phyloP scores from a whole-genome alignment of 2,888 invertebrate genomes.

The Odontocolon sp. region DNA sequence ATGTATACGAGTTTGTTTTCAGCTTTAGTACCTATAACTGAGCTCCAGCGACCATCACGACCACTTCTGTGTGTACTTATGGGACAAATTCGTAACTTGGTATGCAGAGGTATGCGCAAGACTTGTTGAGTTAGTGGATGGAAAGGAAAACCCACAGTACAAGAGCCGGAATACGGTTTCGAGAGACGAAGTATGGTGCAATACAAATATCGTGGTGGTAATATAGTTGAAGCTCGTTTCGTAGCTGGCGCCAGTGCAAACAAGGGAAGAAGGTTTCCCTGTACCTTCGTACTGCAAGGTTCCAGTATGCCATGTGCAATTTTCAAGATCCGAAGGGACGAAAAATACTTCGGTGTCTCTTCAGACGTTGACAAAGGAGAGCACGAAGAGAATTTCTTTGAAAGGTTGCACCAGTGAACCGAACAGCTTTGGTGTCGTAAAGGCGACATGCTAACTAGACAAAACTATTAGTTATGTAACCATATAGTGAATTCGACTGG shows the following conservation, averaged over 20 bases:
- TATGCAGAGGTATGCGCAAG: not conserved
- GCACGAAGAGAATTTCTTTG: not conserved
- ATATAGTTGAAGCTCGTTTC: not conserved
- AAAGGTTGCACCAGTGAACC: not conserved
- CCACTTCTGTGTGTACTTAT: not conserved
- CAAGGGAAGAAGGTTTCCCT: conserved; percentile 2
- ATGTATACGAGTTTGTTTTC: conserved; percentile 45
- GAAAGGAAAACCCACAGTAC: too few relatives aligned
- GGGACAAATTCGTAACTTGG: not conserved
- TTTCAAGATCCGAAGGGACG: too few relatives aligned
- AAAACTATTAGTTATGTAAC: too few relatives aligned
- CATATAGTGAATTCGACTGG: too few relatives aligned
- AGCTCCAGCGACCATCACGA: conserved; percentile 2
- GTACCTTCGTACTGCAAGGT: not conserved
- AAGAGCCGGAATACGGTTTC: conserved; percentile 16
- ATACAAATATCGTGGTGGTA: not conserved
- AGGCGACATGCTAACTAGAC: too few relatives aligned
- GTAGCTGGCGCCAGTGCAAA: not conserved
- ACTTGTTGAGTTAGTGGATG: too few relatives aligned
- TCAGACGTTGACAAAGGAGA: not conserved
- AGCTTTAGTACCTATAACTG: conserved; percentile 30
- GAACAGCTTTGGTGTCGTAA: not conserved
- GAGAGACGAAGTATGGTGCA: too few relatives aligned
- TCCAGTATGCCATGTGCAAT: not conserved
- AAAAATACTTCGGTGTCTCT: too few relatives aligned